Percentiles rank a stretch among this genome's conserved stretches.
Conservation (phyloP, 2,113 vertebrate genomes). For the Dicaeum eximium region DNA sequence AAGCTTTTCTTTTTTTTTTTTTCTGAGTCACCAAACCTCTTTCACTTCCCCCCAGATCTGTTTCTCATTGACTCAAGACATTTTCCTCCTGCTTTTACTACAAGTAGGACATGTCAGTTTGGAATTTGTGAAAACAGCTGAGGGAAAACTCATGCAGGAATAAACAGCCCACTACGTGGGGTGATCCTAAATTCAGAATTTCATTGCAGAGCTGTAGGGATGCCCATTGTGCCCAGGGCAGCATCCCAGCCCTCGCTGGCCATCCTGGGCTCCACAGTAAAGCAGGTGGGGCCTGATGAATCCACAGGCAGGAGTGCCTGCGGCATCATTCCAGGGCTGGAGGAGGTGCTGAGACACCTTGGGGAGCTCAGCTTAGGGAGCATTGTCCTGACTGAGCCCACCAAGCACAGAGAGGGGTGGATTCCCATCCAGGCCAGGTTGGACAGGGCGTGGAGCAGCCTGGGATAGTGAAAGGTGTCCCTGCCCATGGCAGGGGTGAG, state of each 20-base stretch:
- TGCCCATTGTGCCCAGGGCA: accelerated
- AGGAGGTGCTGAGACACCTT: neutral
- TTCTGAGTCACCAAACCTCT: accelerated
- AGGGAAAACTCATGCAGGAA: neutral
- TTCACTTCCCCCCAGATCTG: neutral
- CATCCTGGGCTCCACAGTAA: neutral
- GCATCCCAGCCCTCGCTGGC: accelerated
- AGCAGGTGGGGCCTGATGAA: neutral
- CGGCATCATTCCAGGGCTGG: neutral
- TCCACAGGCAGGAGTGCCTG: neutral
- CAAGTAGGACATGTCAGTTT: neutral
- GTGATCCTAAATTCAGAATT: neutral
- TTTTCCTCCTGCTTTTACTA: neutral
- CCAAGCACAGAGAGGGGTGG: neutral
- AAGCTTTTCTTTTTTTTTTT: neutral
- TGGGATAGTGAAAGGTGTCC: neutral
- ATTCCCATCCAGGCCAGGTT: neutral
- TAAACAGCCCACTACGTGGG: neutral
- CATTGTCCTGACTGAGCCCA: neutral
- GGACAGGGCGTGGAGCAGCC: neutral
- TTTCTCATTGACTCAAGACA: neutral
- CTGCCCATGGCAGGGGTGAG: accelerated
- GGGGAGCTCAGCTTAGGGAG: accelerated
- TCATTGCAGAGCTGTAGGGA: neutral
- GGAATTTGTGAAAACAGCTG: neutral